Evolutionary conservation across 2,113 vertebrate genomes (phyloP), one percentile per base, ranked within the genome.

Genomic region (Polypterus bichir): DNA sequence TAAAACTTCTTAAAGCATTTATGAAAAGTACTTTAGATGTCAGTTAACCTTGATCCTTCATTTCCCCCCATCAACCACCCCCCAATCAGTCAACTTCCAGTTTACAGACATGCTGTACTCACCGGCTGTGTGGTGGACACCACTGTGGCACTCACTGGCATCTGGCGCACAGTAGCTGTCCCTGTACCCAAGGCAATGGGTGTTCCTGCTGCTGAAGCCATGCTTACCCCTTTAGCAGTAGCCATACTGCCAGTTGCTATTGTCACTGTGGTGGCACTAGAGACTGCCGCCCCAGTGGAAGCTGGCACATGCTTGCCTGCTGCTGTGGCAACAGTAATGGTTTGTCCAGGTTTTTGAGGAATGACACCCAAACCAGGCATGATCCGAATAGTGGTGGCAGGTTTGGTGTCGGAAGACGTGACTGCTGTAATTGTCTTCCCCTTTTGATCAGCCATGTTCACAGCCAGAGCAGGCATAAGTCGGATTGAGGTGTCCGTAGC

Each of bases 311-410:
- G 82, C 72, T 95, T 97, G 44, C 69, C 49, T 51, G 89, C 65
- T 0, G 91, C 86, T 1, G 92, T 69, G 5, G 86, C 89, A 10
- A 98, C 86, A 0, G 91, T 84, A 67, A 96, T 88, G 6, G 92
- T 86, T 73, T 93, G 91, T 48, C 91, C 89, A 3, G 86, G 81
- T 66, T 97, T 98, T 60, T 89, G 88, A 0, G 94, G 91, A 74
- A 98, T 90, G 44, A 97, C 85, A 0, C 96, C 93, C 44, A 99
- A 77, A 5, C 92, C 92, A 4, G 96, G 96, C 73, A 99, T 93
- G 3, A 98, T 97, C 55, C 94, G 82, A 65, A 98, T 98, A 0
- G 94, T 95, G 65, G 94, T 81, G 0, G 89, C 87, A 0, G 89
- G 86, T 67, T 96, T 96, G 3, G 84, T 75, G 73, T 97, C 93